Evolutionary conservation across 1,140 invertebrate species (phyloP), one percentile per base, ranked within the genome.

Genomic region (Carcinoscorpius rotundicauda): DNA sequence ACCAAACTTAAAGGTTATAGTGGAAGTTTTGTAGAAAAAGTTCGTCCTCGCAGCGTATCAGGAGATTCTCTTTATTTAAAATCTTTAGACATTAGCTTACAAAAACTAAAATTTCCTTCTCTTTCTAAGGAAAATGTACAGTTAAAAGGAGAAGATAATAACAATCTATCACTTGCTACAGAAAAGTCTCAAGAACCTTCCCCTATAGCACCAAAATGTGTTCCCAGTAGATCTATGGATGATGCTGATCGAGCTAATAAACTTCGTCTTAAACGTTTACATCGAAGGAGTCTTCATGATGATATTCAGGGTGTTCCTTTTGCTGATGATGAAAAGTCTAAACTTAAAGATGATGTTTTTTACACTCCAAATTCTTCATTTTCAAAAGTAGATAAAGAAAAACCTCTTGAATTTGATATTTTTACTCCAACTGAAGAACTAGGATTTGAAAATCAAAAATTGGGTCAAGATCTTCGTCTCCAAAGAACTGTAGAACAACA

Each of bases 401-500:
- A 29, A 29, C 29, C 29, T 29, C 29, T 29, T 29, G n/a, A 6
- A 6, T 55, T 55, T n/a, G 6, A 55, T 55, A n/a, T 6, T 8
- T 8, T n/a, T 0, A 6, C 53, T 6, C n/a, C 53, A 6, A 55
- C 6, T 55, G n/a, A 8, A n/a, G 6, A 55, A 55, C 6, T 1
- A n/a, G n/a, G n/a, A 6, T 55, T 8, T 55, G 6, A 8, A 55
- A 55, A 55, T 55, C 29, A 29, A 29, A 55, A 55, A 55, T n/a
- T 55, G 1, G 53, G n/a, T 6, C 53, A 78, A 81, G 66, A 76
- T 81, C 2, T 69, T n/a, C 57, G 63, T 8, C 52, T 64, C 51
- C 68, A 69, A 58, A 77, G 76, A 8, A 79, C 79, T 1, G 79
- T 81, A 4, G 83, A 85, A 62, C 82, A 85, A 72, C 77, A 84